These are phyloP conservation scores for Philypnodon macrostomus DNA, from an alignment of 2,797 vertebrate genomes.

Conservation along the genomic window DNA sequence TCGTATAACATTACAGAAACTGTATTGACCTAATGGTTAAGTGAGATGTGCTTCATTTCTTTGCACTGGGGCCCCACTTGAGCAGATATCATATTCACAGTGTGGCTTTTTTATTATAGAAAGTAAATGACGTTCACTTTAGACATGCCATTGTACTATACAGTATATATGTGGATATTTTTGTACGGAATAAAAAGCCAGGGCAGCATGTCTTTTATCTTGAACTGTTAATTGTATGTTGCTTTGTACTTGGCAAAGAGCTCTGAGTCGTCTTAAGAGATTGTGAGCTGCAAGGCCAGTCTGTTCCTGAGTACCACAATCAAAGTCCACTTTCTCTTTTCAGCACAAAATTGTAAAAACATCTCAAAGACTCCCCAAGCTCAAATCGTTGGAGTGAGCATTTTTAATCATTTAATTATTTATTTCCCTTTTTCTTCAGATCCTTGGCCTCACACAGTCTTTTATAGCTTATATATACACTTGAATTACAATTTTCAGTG, in stretches of 20 bases:
- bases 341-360: background rate
- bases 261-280: background rate
- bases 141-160: background rate
- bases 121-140: too few relatives aligned
- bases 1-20: too few relatives aligned
- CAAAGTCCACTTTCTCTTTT: background rate
- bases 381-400: background rate
- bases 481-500: background rate
- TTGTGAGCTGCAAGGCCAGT: slow-evolving; percentile 2
- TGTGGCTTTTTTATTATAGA: too few relatives aligned
- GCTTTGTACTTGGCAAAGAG: slow-evolving; percentile 7
- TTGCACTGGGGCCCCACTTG: too few relatives aligned
- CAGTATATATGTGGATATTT: background rate
- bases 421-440: background rate
- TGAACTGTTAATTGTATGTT: slow-evolving; percentile 5
- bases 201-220: slow-evolving; percentile 2
- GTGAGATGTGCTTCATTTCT: too few relatives aligned
- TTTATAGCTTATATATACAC: background rate
- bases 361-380: slow-evolving; percentile 2
- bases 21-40: too few relatives aligned
- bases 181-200: background rate
- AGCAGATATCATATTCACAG: too few relatives aligned
- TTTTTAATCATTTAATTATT: background rate
- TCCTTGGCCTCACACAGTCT: background rate
- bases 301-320: slow-evolving; percentile 1